Percentiles rank a stretch among this genome's conserved stretches.
Evolutionary conservation across 2,888 invertebrate genomes (phyloP).

Genomic region (Lasius platythorax): DNA sequence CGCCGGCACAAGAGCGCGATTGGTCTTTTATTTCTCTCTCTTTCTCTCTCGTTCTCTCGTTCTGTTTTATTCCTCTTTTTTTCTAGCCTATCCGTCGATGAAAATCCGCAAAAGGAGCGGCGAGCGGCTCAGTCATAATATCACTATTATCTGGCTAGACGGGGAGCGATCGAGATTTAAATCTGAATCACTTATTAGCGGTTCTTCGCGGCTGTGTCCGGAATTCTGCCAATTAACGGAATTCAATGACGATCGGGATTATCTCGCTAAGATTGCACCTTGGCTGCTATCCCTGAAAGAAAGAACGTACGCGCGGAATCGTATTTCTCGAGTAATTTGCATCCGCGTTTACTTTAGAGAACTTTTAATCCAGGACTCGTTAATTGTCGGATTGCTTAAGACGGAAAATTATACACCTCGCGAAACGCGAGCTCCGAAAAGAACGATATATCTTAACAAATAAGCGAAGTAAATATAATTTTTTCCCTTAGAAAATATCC

Average conservation of each 20-base stretch:
- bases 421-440: background rate
- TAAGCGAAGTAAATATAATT: background rate
- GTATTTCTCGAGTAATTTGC: background rate
- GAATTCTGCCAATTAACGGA: slow-evolving; percentile 36
- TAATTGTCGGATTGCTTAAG: slow-evolving; percentile 22
- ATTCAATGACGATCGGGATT: slow-evolving; percentile 30
- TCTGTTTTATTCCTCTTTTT: background rate
- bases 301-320: background rate
- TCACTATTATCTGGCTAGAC: slow-evolving; percentile 33
- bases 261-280: slow-evolving; percentile 18
- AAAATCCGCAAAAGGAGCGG: slow-evolving; percentile 33
- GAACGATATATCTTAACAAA: background rate
- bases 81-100: background rate
- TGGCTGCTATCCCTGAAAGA: background rate
- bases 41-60: background rate
- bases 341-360: background rate
- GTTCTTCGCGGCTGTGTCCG: background rate
- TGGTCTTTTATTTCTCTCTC: slow-evolving; percentile 63
- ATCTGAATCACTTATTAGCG: slow-evolving; percentile 44
- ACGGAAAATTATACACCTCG: slow-evolving; percentile 29
- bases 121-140: slow-evolving; percentile 28
- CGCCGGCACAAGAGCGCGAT: slow-evolving; percentile 45
- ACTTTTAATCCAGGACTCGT: slow-evolving; percentile 28
- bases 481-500: background rate
- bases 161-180: slow-evolving; percentile 33